phyloP scores from a whole-genome alignment of 2,888 invertebrate genomes.

The Pristionchus japonicus region DNA sequence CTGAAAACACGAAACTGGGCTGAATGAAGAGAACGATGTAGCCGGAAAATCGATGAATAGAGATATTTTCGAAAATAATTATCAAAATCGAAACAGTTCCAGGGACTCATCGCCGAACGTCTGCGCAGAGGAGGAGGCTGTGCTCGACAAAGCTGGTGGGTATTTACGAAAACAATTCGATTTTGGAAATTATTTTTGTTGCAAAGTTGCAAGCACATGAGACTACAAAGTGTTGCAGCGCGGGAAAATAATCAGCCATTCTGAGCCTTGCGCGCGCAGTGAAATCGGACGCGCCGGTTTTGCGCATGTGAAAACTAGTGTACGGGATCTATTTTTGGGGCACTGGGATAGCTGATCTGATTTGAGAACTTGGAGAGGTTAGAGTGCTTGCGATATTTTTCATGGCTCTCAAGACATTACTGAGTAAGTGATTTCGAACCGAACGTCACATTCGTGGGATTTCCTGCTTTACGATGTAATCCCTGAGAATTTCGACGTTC shows the following conservation, averaged over 20 bases:
- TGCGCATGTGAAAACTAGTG: not conserved
- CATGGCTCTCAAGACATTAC: too few relatives aligned
- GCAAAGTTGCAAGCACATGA: too few relatives aligned
- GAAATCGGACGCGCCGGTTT: not conserved
- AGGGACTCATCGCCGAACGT: conserved; percentile 45
- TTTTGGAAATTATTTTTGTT: not conserved
- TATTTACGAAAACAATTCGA: not conserved
- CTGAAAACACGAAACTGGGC: too few relatives aligned
- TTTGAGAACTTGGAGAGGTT: not conserved
- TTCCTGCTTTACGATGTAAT: too few relatives aligned
- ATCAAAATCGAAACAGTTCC: conserved; percentile 1
- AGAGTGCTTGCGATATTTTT: not conserved
- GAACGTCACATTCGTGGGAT: too few relatives aligned
- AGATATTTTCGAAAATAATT: not conserved
- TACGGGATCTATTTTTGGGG: not conserved
- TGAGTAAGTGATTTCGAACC: too few relatives aligned
- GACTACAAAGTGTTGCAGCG: not conserved
- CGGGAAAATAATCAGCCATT: not conserved
- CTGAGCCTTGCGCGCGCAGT: not conserved
- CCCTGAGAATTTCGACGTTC: too few relatives aligned
- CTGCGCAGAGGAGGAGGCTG: not conserved
- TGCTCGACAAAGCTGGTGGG: not conserved
- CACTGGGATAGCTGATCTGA: not conserved
- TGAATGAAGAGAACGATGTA: too few relatives aligned
- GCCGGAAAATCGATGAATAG: too few relatives aligned